These are phyloP conservation scores for Xerus rutilus DNA, from an alignment of 2,797 vertebrate species.

Conservation along the genomic window DNA sequence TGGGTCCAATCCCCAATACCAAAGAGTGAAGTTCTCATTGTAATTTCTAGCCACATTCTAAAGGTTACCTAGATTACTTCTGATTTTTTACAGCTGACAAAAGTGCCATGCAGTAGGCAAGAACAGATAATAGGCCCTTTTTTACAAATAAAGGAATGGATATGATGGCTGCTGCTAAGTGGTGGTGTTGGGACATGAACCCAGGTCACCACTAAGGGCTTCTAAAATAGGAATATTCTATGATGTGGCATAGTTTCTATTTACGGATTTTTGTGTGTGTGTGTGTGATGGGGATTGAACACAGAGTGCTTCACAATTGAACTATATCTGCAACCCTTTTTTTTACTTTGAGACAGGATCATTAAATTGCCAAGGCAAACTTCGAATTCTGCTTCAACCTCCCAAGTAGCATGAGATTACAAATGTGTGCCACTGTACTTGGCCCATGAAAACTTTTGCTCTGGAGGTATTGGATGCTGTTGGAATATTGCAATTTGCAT, in stretches of 20 bases:
- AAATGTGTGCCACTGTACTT: too few species aligned
- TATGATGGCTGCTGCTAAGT: background rate
- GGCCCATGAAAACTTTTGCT: background rate
- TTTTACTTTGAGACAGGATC: too few species aligned
- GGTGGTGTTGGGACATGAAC: background rate
- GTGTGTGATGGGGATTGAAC: too few species aligned
- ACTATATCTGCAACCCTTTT: too few species aligned
- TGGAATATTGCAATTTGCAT: background rate
- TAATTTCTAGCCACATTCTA: background rate
- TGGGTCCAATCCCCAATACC: too few species aligned
- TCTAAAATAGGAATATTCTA: background rate
- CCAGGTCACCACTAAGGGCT: background rate
- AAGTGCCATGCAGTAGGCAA: too few species aligned
- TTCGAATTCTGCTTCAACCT: background rate
- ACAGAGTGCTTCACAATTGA: too few species aligned
- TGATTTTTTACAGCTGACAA: background rate
- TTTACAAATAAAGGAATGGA: background rate
- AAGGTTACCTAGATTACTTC: background rate
- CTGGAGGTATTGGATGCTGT: background rate
- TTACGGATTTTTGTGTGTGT: too few species aligned
- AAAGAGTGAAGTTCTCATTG: too few species aligned
- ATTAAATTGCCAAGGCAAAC: background rate
- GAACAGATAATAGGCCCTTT: background rate
- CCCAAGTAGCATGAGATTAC: too few species aligned
- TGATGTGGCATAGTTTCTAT: too few species aligned